Evolutionary conservation across 1,140 invertebrate genomes (phyloP).

Genomic region (Nautilus pompilius): DNA sequence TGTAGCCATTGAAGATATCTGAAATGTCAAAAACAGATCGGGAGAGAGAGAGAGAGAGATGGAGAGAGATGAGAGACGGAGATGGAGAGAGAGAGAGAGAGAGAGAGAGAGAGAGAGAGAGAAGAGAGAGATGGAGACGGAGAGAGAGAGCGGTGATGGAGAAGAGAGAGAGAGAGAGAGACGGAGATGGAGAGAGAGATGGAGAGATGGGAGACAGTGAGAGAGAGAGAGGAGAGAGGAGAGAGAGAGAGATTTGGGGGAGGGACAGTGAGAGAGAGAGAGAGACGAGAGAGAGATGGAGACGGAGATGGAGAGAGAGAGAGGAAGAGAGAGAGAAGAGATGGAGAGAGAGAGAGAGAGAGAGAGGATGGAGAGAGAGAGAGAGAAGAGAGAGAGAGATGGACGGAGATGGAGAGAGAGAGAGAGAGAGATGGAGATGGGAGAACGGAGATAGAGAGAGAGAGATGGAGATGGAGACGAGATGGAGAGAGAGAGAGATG

Average conservation of each 20-base stretch:
- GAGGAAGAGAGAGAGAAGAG: background rate
- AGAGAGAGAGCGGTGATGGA: slow-evolving; percentile 5
- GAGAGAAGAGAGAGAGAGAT: background rate
- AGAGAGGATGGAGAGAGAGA: slow-evolving; percentile 8
- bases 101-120: background rate
- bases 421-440: background rate
- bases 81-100: background rate
- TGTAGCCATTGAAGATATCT: too few relatives aligned
- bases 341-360: background rate
- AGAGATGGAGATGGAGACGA: background rate
- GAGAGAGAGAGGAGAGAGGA: slow-evolving; percentile 4
- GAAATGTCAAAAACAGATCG: too few relatives aligned
- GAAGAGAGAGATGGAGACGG: background rate
- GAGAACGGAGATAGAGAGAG: background rate
- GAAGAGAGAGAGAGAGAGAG: slow-evolving; percentile 1
- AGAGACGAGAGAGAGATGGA: background rate
- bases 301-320: background rate
- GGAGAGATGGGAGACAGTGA: background rate
- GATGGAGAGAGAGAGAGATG: background rate
- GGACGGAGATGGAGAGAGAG: background rate
- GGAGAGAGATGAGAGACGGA: background rate
- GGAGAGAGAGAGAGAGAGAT: background rate
- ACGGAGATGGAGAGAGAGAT: background rate
- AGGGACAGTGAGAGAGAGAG: background rate
- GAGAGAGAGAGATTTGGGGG: background rate